Evolutionary conservation across 2,888 invertebrate species (phyloP), one percentile per base, ranked within the genome.

Genomic region (Apamea epomidion): DNA sequence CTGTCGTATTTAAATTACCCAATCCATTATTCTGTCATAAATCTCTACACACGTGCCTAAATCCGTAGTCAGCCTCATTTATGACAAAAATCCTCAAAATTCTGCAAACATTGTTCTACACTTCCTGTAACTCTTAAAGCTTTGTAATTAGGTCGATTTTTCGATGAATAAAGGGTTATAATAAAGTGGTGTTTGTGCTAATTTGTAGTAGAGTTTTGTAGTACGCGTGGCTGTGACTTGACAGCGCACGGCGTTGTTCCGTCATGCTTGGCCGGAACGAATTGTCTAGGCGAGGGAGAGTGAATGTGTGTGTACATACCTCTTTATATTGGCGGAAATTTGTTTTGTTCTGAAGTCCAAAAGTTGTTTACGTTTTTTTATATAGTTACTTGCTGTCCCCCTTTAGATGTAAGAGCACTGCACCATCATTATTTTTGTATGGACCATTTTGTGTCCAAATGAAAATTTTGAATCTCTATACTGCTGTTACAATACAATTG

Each of bases 191-290:
- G 32, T 89, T 87, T 84, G 84, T 88, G 88, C 90, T 91, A 91
- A 92, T 93, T 92, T 92, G 92, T 92, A 92, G 90, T 92, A 88
- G 92, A 93, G 92, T 92, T 81, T 91, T 88, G 92, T 87, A 89
- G 91, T 89, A 92, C 95, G 94, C 96, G 95, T 95, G 96, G 93
- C 94, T 90, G 91, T 91, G 94, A 95, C 94, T 95, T 95, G 95
- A 95, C 94, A 92, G 92, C 93, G 94, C 92, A 91, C 93, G 93
- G 92, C 92, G 92, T 91, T 90, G 92, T 95, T 97, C 96, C 94
- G 97, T 92, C 92, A 96, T 93, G 95, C 96, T 94, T 91, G 92
- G 93, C 94, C 94, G 96, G 95, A 97, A 97, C 97, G 92, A 97
- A 97, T 96, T 94, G 92, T 94, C 93, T 94, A 92, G 92, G 92